Evolutionary conservation across 1,140 invertebrate genomes (phyloP).

Genomic region (Monomorium pharaonis): DNA sequence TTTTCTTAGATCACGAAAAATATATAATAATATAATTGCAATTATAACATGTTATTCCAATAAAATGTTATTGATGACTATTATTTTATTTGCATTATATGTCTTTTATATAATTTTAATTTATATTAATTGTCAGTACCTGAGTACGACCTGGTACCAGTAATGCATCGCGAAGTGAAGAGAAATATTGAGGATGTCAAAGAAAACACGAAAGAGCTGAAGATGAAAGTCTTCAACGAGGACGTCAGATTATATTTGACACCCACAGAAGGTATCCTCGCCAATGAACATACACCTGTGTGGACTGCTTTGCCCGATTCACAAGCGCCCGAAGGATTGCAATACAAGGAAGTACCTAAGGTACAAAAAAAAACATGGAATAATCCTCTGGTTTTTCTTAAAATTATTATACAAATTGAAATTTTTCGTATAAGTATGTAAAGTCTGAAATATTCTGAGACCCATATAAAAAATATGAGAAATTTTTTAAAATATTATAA

Average conservation of each 20-base stretch:
- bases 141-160: conserved; percentile 73
- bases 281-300: conserved; percentile 70
- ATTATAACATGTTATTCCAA: background rate
- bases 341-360: conserved; percentile 67
- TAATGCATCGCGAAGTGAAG: conserved; percentile 57
- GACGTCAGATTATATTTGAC: conserved; percentile 72
- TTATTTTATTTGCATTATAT: background rate
- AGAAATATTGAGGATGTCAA: background rate
- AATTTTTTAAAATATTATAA: too few relatives aligned
- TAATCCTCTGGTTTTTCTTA: too few relatives aligned
- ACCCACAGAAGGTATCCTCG: conserved; percentile 75
- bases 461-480: too few relatives aligned
- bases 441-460: too few relatives aligned
- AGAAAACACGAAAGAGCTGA: conserved; percentile 37
- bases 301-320: conserved; percentile 69
- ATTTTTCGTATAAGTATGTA: too few relatives aligned
- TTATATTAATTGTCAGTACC: conserved; percentile 71
- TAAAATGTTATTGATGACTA: background rate
- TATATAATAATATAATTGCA: background rate
- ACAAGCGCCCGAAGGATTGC: conserved; percentile 61
- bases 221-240: conserved; percentile 67
- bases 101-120: background rate
- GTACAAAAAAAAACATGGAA: too few relatives aligned
- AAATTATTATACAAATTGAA: too few relatives aligned
- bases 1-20: background rate